A percentile compares a stretch with the other conserved stretches of the same genome.
Evolutionary conservation across 2,888 invertebrate genomes (phyloP).

Genomic region (Eristalinus aeneus): DNA sequence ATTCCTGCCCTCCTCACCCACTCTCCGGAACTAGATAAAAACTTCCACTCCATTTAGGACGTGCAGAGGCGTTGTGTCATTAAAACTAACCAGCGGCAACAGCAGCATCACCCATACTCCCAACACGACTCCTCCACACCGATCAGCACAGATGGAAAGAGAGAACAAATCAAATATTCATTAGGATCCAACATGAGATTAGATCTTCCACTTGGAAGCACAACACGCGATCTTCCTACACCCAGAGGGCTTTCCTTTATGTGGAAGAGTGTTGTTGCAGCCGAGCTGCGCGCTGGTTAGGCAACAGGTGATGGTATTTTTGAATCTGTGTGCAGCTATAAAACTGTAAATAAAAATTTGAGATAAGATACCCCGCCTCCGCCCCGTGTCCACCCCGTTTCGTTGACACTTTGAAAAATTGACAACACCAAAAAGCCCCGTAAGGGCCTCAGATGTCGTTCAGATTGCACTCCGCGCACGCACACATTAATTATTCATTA

Average conservation of each 20-base stretch:
- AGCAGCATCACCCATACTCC: not conserved
- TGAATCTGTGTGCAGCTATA: slow-evolving; percentile 25
- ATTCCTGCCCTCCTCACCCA: not conserved
- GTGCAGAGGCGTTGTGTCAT: slow-evolving; percentile 50
- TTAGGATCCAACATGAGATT: slow-evolving; percentile 32
- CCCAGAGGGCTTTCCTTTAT: not conserved
- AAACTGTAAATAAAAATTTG: slow-evolving; percentile 26
- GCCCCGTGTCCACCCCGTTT: not conserved
- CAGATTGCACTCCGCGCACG: slow-evolving; percentile 16
- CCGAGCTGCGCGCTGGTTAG: slow-evolving; percentile 3
- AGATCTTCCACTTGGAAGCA: slow-evolving; percentile 24
- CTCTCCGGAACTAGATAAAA: not conserved
- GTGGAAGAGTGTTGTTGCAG: not conserved
- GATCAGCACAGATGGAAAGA: not conserved
- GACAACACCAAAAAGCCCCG: slow-evolving; percentile 9
- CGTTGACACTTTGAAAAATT: slow-evolving; percentile 29
- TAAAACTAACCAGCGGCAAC: slow-evolving; percentile 14
- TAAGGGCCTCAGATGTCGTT: slow-evolving; percentile 28
- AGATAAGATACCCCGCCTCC: slow-evolving; percentile 8
- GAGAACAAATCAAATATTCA: slow-evolving; percentile 34
- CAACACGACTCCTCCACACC: not conserved
- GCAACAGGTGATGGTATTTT: slow-evolving; percentile 54
- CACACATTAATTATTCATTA: slow-evolving; percentile 46
- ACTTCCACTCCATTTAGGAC: slow-evolving; percentile 12
- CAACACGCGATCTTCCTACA: slow-evolving; percentile 23